These are phyloP conservation scores for Myotis yumanensis DNA, from an alignment of 2,113 vertebrate genomes.

Conservation along the genomic window DNA sequence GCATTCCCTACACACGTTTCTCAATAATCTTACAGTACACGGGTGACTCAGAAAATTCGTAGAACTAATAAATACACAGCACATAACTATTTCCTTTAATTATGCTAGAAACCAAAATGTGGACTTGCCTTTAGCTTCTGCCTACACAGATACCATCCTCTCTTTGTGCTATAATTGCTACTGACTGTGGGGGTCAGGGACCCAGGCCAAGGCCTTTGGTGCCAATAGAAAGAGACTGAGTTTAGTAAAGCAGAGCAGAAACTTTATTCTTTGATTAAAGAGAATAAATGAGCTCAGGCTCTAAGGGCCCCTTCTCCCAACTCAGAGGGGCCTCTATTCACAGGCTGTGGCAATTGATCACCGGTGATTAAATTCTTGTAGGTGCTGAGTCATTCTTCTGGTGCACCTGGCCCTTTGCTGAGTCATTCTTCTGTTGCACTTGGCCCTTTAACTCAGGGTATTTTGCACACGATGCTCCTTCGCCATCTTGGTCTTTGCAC, in stretches of 20 bases:
- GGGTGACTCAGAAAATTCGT: background rate
- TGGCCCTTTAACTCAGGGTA: background rate
- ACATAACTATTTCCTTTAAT: background rate
- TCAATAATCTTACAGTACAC: background rate
- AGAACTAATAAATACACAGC: background rate
- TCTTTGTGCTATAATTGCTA: background rate
- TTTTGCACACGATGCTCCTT: background rate
- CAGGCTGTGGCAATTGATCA: background rate
- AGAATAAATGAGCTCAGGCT: no score
- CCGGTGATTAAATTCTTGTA: background rate
- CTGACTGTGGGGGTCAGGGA: fast-evolving
- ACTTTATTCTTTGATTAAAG: no score
- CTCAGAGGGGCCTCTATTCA: background rate
- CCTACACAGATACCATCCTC: background rate
- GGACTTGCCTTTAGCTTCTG: background rate
- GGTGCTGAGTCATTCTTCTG: background rate
- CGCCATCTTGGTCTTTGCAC: background rate
- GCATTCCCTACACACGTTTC: background rate
- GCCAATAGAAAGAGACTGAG: background rate
- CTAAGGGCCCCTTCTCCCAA: background rate
- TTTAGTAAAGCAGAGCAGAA: background rate
- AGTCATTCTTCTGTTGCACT: background rate
- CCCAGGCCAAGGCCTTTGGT: background rate
- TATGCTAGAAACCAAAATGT: background rate
- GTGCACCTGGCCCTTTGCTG: background rate